Evolutionary conservation across 2,888 invertebrate species (phyloP).

Genomic region (Hirtodrosophila duncani): DNA sequence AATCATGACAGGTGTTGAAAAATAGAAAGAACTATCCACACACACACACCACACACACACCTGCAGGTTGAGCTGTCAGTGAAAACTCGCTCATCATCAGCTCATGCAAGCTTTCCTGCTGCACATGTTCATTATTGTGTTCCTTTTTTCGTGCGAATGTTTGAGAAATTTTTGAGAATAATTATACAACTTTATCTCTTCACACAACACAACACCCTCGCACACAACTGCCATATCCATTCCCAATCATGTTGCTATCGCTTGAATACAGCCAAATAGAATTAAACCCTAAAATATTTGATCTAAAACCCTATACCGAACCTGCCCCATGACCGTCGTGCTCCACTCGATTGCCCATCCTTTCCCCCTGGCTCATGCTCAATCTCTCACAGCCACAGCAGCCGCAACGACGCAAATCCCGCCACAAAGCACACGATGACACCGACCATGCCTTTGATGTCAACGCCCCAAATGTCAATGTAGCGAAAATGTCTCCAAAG

Average conservation of each 20-base stretch:
- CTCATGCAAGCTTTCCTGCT: too few relatives aligned
- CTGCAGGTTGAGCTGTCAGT: too few relatives aligned
- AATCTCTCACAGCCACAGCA: conserved; percentile 38
- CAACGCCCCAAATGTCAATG: conserved; percentile 35
- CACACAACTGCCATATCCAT: conserved; percentile 5
- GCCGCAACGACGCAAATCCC: conserved; percentile 50
- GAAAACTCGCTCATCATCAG: too few relatives aligned
- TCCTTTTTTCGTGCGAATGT: too few relatives aligned
- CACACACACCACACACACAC: too few relatives aligned
- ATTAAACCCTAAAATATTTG: conserved; percentile 71
- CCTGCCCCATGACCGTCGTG: not conserved
- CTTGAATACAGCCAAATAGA: conserved; percentile 62
- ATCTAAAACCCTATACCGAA: conserved; percentile 43
- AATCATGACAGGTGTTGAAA: conserved; percentile 44
- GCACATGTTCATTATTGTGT: too few relatives aligned
- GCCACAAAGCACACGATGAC: conserved; percentile 58
- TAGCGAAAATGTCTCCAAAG: conserved; percentile 23
- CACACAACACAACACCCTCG: conserved; percentile 30
- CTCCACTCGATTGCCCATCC: conserved; percentile 7
- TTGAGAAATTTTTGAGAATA: conserved; percentile 34
- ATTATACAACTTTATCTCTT: conserved; percentile 51
- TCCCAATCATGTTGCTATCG: conserved; percentile 34
- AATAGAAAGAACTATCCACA: conserved; percentile 4
- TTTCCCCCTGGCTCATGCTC: conserved; percentile 23
- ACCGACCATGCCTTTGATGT: conserved; percentile 48